Evolutionary conservation across 1,140 invertebrate genomes (phyloP).

Genomic region (Lordiphosa collinella): DNA sequence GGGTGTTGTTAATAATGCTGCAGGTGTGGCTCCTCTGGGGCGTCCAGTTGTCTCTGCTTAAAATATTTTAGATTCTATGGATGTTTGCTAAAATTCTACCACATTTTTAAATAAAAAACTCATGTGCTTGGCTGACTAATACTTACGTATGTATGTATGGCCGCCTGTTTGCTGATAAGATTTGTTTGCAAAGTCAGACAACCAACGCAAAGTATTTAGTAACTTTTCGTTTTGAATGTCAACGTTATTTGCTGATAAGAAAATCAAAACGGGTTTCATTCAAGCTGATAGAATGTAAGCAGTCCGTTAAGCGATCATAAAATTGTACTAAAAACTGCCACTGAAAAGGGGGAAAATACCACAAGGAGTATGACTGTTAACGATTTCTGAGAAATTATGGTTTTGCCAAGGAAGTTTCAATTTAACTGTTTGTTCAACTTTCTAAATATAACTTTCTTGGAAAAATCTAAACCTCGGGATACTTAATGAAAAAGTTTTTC

Average conservation of each 20-base stretch:
- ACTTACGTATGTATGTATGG: slow-evolving; percentile 4
- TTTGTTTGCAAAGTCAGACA: slow-evolving; percentile 19
- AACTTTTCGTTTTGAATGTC: slow-evolving; percentile 61
- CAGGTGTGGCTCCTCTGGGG: background rate
- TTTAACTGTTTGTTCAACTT: too few relatives aligned
- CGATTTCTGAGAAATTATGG: too few relatives aligned
- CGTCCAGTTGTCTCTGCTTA: too few relatives aligned
- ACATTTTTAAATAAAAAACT: background rate
- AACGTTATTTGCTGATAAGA: slow-evolving; percentile 54
- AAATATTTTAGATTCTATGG: background rate
- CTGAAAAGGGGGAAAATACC: too few relatives aligned
- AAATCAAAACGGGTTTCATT: background rate
- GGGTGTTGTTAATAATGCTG: slow-evolving; percentile 19
- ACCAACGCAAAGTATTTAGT: slow-evolving; percentile 36
- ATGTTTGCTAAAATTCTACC: slow-evolving; percentile 1
- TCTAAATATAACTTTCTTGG: too few relatives aligned
- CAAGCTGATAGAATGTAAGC: too few relatives aligned
- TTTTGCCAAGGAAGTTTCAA: too few relatives aligned
- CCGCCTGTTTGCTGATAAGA: slow-evolving; percentile 41
- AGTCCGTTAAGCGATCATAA: too few relatives aligned
- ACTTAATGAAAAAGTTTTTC: too few relatives aligned
- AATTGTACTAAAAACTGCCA: too few relatives aligned
- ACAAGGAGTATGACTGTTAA: too few relatives aligned
- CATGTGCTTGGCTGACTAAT: slow-evolving; percentile 43
- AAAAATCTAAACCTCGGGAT: too few relatives aligned